phyloP scores from a whole-genome alignment of 2,797 vertebrate species.

The Anas bahamensis region DNA sequence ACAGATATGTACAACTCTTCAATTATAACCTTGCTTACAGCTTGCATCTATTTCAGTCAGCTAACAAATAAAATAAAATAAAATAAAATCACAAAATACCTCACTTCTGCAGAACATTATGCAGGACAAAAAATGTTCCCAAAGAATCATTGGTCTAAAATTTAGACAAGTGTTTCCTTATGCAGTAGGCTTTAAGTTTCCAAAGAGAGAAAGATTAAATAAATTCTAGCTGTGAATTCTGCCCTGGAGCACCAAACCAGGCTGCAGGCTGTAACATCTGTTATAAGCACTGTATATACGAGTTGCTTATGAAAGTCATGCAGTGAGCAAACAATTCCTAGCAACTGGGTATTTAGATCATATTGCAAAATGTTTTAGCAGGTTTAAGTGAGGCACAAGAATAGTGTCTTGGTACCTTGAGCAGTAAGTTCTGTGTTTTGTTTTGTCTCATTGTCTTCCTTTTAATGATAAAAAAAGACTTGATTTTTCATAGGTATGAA shows the following conservation, averaged over 20 bases:
- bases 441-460: background rate
- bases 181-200: background rate
- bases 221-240: background rate
- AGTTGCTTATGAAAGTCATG: background rate
- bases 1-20: background rate
- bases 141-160: background rate
- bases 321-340: background rate
- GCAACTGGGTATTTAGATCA: background rate
- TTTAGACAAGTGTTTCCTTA: background rate
- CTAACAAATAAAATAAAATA: background rate
- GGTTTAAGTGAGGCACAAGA: background rate
- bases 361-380: background rate
- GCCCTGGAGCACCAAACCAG: background rate
- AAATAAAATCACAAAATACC: background rate
- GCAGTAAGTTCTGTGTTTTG: background rate
- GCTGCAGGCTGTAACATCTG: background rate
- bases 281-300: fast-evolving
- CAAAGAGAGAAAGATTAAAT: background rate
- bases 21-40: background rate
- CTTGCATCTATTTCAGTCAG: background rate
- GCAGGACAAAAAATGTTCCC: background rate
- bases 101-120: background rate
- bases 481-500: background rate
- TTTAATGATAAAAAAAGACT: background rate
- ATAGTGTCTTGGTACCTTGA: background rate